Evolutionary conservation across 2,888 invertebrate genomes (phyloP).

Genomic region (Macrosiphum euphorbiae): DNA sequence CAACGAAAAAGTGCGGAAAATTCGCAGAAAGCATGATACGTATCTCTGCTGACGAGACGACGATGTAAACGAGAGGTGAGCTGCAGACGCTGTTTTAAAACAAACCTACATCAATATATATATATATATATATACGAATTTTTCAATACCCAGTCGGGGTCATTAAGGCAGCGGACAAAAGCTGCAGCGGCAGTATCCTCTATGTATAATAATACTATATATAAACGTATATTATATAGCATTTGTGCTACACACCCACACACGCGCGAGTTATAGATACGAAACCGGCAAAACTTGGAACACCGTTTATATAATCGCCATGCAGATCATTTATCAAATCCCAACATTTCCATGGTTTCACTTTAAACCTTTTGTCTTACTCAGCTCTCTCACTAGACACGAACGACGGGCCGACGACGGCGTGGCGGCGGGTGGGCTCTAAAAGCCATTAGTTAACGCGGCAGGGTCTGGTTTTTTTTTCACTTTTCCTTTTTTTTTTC

Average conservation of each 20-base stretch:
- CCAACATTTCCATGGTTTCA: constrained; percentile 53
- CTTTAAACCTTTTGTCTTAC: constrained; percentile 62
- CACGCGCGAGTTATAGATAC: background rate
- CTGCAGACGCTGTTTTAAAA: background rate
- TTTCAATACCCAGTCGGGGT: constrained; percentile 5
- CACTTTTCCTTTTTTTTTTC: background rate
- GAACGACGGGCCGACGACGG: background rate
- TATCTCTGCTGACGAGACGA: background rate
- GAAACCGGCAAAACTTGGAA: constrained; percentile 17
- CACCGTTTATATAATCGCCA: constrained; percentile 20
- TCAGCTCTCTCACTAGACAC: constrained; percentile 33
- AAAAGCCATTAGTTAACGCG: constrained; percentile 63
- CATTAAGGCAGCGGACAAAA: constrained; percentile 30
- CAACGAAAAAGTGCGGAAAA: background rate
- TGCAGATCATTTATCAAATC: constrained; percentile 63
- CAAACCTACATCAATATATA: background rate
- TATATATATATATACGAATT: background rate
- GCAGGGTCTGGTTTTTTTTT: background rate
- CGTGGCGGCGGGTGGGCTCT: background rate
- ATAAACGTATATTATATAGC: background rate
- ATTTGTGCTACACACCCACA: background rate
- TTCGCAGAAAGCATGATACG: background rate
- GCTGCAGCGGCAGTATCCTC: background rate
- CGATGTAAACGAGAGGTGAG: background rate
- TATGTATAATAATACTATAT: background rate